Percentiles rank a stretch among this genome's conserved stretches.
Evolutionary conservation across 2,113 vertebrate species (phyloP).

Genomic region (Nycticorax nycticorax): DNA sequence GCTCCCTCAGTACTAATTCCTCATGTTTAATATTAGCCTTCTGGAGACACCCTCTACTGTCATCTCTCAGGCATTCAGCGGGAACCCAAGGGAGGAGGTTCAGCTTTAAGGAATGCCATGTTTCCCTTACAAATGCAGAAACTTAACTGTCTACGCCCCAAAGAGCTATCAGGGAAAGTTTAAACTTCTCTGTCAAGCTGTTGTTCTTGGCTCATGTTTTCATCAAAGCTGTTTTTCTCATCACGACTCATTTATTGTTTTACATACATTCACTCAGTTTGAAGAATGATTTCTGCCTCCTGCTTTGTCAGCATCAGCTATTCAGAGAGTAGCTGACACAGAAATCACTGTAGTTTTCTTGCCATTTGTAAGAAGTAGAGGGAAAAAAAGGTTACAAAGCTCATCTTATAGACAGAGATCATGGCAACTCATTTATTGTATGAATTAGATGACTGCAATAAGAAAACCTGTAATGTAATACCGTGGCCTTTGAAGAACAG

Average conservation of each 20-base stretch:
- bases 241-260: background rate
- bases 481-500: background rate
- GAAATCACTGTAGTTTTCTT: background rate
- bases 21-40: slow-evolving; percentile 34
- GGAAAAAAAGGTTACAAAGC: background rate
- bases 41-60: slow-evolving; percentile 60
- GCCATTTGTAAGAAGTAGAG: background rate
- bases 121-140: slow-evolving; percentile 24
- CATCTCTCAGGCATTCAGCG: slow-evolving; percentile 62
- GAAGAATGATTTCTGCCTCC: background rate
- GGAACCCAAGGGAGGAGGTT: slow-evolving; percentile 59
- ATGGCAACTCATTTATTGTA: background rate
- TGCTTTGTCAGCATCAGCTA: background rate
- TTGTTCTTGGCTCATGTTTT: background rate
- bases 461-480: background rate
- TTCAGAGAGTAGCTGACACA: background rate
- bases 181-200: background rate
- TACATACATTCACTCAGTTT: background rate
- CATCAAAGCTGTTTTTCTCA: background rate
- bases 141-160: slow-evolving; percentile 36
- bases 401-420: background rate
- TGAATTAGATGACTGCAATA: background rate
- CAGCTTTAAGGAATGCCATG: slow-evolving; percentile 56
- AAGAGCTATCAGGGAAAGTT: slow-evolving; percentile 6
- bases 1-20: background rate